Base-by-base conservation (phyloP, 2,888 invertebrate genomes). In the Drosophila fungiperda region DNA sequence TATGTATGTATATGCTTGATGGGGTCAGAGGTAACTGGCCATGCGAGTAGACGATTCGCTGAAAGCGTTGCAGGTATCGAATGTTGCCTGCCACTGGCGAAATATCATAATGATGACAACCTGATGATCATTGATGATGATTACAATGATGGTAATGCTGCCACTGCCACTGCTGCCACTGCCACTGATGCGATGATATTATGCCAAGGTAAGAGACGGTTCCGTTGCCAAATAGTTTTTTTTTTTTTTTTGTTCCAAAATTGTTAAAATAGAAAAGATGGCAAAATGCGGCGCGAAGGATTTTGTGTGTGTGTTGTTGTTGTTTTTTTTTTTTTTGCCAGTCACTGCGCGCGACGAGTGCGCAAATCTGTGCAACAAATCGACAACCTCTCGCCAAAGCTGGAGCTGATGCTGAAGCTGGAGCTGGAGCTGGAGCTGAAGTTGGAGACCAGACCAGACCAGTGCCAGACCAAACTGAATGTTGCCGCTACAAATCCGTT, bases 191-290 rank as follows among this genome's bases (percentile, higher is more conserved):
- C 66, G 73, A 82, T 82, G 78, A 88, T 86, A 88, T 86, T 88
- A 83, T 86, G 85, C 85, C 85, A 86, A 86, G 85, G 85, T 86
- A 86, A 86, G 85, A 88, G 88, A 86, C 78, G 71, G 80, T 79
- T 69, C 71, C 72, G 83, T 86, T 76, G 82, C 85, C 80, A 88
- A 86, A 85, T 86, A 74, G 61, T 75, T 65, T 20, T 49, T 65
- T 50, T 33, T 32, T 17, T 62, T 45, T 53, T 35, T 29, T 29
- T 20, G 40, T 42, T 20, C n/a, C 4, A 45, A 72, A 73, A 81
- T 82, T 86, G 82, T 83, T 72, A 60, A 86, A 86, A 70, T 79
- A 78, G 80, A 78, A 78, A 75, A 50, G 57, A 71, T 71, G 79
- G 71, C 78, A 77, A 77, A 73, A 73, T 58, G 68, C 73, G 33